phyloP scores from a whole-genome alignment of 64 coral and sea anemone species.

The Pocillopora damicornis region DNA sequence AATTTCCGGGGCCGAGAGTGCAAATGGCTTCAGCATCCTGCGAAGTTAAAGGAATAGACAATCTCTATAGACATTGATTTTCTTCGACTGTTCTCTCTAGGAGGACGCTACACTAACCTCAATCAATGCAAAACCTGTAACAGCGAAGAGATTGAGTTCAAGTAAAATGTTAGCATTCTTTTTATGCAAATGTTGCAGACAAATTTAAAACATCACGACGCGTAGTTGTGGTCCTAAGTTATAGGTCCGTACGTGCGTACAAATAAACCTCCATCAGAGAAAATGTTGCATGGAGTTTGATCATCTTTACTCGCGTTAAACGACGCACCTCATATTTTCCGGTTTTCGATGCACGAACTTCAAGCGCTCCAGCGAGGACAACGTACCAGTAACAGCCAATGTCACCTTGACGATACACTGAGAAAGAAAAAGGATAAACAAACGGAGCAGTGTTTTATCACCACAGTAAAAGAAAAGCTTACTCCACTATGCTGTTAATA shows the following conservation, averaged over 20 bases:
- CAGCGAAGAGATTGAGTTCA: too few species aligned
- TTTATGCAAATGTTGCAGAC: too few species aligned
- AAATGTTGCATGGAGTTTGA: too few species aligned
- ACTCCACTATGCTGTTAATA: too few species aligned
- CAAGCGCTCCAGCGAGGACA: slow-evolving; percentile 64
- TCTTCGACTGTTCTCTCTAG: too few species aligned
- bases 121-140: too few species aligned
- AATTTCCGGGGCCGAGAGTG: slow-evolving; percentile 57
- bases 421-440: neutral
- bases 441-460: neutral
- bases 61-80: neutral
- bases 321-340: slow-evolving; percentile 58
- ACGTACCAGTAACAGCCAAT: slow-evolving; percentile 74
- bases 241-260: too few species aligned
- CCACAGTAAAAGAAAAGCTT: neutral
- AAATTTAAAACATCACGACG: too few species aligned
- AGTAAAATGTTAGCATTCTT: too few species aligned
- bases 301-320: neutral
- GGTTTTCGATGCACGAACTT: slow-evolving; percentile 54
- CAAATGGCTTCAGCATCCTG: slow-evolving; percentile 74
- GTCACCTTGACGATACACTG: slow-evolving; percentile 84
- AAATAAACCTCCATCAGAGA: neutral
- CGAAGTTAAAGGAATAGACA: neutral
- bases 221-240: too few species aligned
- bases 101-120: too few species aligned